Base-by-base conservation (phyloP, 2,888 invertebrate species). In the Pachycephus smyrnensis region DNA sequence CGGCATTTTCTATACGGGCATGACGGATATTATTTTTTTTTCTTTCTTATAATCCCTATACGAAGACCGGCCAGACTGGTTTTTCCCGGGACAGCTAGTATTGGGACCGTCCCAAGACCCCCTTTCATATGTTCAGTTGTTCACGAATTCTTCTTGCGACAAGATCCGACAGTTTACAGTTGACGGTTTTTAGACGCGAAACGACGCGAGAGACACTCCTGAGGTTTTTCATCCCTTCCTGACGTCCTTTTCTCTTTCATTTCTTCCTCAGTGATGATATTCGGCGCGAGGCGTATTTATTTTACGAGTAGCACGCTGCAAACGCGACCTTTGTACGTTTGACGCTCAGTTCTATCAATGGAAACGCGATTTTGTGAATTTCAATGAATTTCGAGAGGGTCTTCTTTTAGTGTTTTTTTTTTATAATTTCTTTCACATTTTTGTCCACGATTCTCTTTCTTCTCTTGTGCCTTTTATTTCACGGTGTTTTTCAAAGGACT, bases 1-100 rank as follows among this genome's bases (percentile, higher is more conserved):
- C 84, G 84, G 82, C 83, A 80, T 86, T 78, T 71, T 84, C 23
- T 23, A 9, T 55, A 55, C 76, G 73, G 73, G 82, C 80, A 81
- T 80, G 77, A 83, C 81, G 82, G 82, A 81, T 76, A 77, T 73
- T 55, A 2, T 23, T 55, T 37, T 23, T 55, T 23, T 55, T 37
- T 11, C 55, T 55, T 55, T 55, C 23, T 55, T 55, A 9, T 55
- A 55, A 55, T 23, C 55, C 55, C 55, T 23, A 3, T 9, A 55
- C 23, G 23, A 23, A 55, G 23, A 55, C 55, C 55, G 55, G 55
- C 55, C 55, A 55, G 55, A 55, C 55, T 23, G 55, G 55, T 55
- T 55, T 55, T 55, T 23, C 55, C 55, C 9, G 55, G 55, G 55
- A 55, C 55, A 55, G 15, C 55, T 55, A 9, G 55, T 55, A 23